A percentile compares a stretch with the other conserved stretches of the same genome.
Evolutionary conservation across 1,140 invertebrate species (phyloP).

Genomic region (Colletes gigas): DNA sequence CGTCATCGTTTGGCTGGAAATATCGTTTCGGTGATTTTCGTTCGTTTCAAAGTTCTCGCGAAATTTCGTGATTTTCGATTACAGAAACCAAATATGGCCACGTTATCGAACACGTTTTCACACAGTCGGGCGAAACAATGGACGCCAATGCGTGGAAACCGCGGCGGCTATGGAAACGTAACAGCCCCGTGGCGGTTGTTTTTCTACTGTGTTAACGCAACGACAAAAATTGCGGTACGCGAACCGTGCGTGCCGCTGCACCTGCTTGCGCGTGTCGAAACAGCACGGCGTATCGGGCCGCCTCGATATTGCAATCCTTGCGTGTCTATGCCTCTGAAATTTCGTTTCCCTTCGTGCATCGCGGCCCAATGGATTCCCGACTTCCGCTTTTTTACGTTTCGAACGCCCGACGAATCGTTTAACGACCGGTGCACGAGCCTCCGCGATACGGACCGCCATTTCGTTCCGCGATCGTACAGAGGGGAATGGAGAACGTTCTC

Average conservation of each 20-base stretch:
- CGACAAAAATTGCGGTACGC: slow-evolving; percentile 35
- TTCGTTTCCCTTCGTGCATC: slow-evolving; percentile 53
- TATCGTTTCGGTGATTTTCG: background rate
- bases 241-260: slow-evolving; percentile 3
- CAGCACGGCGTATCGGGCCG: background rate
- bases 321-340: slow-evolving; percentile 46
- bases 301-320: slow-evolving; percentile 35
- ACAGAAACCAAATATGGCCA: slow-evolving; percentile 19
- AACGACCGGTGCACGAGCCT: slow-evolving; percentile 4
- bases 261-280: slow-evolving; percentile 34
- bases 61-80: slow-evolving; percentile 27
- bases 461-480: background rate
- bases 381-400: slow-evolving; percentile 41
- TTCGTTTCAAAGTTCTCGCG: slow-evolving; percentile 11
- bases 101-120: background rate
- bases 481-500: background rate
- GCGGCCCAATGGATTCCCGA: slow-evolving; percentile 37
- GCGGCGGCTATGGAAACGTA: slow-evolving; percentile 21
- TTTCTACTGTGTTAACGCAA: slow-evolving; percentile 44
- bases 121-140: too few species aligned
- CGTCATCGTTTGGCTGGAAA: background rate
- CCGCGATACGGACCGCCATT: slow-evolving; percentile 3
- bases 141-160: background rate
- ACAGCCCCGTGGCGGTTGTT: slow-evolving; percentile 32
- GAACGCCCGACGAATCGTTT: slow-evolving; percentile 43